Percentiles rank a stretch among this genome's conserved stretches.
These are phyloP conservation scores for Sminthopsis crassicaudata DNA, from an alignment of 2,113 vertebrate genomes.

Conservation along the genomic window DNA sequence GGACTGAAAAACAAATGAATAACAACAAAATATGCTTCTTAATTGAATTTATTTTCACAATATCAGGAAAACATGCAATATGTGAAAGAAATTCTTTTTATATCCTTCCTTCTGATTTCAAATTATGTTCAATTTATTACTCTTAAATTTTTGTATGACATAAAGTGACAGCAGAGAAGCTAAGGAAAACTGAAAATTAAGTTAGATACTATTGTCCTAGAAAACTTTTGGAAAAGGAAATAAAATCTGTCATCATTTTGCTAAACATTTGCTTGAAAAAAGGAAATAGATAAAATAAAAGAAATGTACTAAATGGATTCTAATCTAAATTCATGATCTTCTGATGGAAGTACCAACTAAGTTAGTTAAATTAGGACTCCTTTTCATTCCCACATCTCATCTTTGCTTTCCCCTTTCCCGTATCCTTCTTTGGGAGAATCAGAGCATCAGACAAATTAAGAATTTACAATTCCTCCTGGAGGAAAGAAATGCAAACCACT, in stretches of 20 bases:
- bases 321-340: neutral
- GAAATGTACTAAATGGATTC: neutral
- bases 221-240: neutral
- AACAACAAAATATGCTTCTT: neutral
- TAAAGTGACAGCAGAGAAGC: neutral
- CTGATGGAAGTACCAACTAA: neutral
- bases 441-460: neutral
- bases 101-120: constrained; percentile 34
- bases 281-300: neutral
- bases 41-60: constrained; percentile 6
- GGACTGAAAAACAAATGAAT: neutral
- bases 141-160: constrained; percentile 10
- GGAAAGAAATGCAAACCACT: neutral
- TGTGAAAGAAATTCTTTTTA: constrained; percentile 30
- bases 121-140: constrained; percentile 31
- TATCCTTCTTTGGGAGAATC: neutral
- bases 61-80: neutral
- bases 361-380: neutral
- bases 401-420: neutral
- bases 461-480: neutral
- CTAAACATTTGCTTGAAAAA: neutral
- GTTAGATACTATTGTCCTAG: neutral
- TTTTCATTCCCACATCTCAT: neutral
- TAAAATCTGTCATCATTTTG: neutral
- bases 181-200: constrained; percentile 1